Base-by-base conservation (phyloP, 2,888 invertebrate species). In the Ypsolopha scabrella region DNA sequence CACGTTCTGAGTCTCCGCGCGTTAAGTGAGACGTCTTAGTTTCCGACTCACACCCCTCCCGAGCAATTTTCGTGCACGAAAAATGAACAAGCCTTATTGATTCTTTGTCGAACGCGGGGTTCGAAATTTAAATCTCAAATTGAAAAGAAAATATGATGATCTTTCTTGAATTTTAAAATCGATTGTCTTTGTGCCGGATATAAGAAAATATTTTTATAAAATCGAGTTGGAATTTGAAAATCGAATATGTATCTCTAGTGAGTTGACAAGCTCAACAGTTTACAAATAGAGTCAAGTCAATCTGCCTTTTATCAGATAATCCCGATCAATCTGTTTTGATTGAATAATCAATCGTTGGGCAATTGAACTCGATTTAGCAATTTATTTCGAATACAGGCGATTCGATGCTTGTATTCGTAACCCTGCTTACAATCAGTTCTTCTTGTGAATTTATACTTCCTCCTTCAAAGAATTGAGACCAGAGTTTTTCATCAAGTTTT, bases 331-430 rank as follows among this genome's bases (percentile, higher is more conserved):
- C 82, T 75, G 75, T 67, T 68, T 72, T 80, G 81, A 86, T 83
- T 83, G 85, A 79, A 81, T 79, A 80, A 80, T 80, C 85, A 79
- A 83, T 85, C 80, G 83, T 85, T 77, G 80, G 70, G 68, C 82
- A 85, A 86, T 86, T 85, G 86, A 77, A 72, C 69, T 73, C 75
- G 74, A 81, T 80, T 79, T 67, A 70, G 68, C 65, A 56, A 51
- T 51, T 46, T 56, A 43, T 41, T 41, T 50, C 14, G 43, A 50
- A 50, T 43, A 11, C 50, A 36, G 35, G 33, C 35, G 36, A 49
- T 49, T 24, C 41, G 49, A 49, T 49, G 41, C 41, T 24, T 39
- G 41, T 33, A 41, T 33, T 47, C 47, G 47, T 37, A 24, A 34
- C 43, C n/a, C 45, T 33, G 24, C 41, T 11, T 41, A 41, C 47